Evolutionary conservation across 2,888 invertebrate species (phyloP).

Genomic region (Erebia aethiops): DNA sequence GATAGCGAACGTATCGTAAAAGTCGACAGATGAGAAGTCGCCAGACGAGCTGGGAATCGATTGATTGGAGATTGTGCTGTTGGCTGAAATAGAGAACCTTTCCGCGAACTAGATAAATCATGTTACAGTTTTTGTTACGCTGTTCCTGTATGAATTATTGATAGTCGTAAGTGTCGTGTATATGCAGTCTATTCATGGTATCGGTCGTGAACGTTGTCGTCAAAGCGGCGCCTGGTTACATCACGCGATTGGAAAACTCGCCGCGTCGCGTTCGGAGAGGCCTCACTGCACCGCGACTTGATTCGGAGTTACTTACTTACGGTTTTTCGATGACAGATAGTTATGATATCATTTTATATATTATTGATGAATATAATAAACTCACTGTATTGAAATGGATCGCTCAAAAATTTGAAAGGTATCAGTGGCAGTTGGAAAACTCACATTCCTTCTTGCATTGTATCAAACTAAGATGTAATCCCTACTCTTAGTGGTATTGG

Average conservation of each 20-base stretch:
- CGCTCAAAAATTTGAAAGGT: not conserved
- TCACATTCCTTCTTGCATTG: not conserved
- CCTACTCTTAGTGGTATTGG: not conserved
- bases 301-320: slow-evolving; percentile 51
- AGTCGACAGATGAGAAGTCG: slow-evolving; percentile 23
- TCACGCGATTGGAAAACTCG: slow-evolving; percentile 75
- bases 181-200: slow-evolving; percentile 47
- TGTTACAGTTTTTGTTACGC: slow-evolving; percentile 43
- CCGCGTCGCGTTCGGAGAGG: slow-evolving; percentile 47
- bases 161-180: slow-evolving; percentile 45
- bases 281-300: slow-evolving; percentile 40
- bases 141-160: slow-evolving; percentile 49
- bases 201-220: slow-evolving; percentile 53
- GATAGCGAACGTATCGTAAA: slow-evolving; percentile 18
- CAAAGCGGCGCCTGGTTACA: slow-evolving; percentile 74
- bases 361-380: no score
- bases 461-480: not conserved
- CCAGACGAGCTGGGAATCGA: slow-evolving; percentile 23
- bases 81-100: slow-evolving; percentile 28
- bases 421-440: not conserved
- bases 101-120: slow-evolving; percentile 35
- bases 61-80: slow-evolving; percentile 27
- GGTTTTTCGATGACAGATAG: not conserved
- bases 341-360: not conserved
- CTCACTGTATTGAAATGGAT: not conserved